Evolutionary conservation across 1,140 invertebrate genomes (phyloP).

Genomic region (Philaenus spumarius): DNA sequence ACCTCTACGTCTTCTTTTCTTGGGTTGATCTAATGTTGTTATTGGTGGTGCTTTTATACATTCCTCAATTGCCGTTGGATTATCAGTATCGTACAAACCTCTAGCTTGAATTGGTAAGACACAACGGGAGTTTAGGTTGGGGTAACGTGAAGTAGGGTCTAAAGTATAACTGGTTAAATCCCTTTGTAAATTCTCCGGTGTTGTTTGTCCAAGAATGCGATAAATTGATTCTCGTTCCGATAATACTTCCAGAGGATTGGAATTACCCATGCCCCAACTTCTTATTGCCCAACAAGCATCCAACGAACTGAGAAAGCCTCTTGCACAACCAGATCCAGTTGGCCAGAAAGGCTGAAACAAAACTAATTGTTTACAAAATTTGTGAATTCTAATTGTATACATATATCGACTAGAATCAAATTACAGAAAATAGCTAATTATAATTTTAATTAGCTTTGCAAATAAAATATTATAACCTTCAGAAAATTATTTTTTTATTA

Average conservation of each 20-base stretch:
- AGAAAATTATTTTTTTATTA: too few relatives aligned
- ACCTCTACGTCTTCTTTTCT: constrained; percentile 60
- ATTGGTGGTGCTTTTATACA: constrained; percentile 36
- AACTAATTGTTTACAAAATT: too few relatives aligned
- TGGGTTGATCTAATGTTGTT: constrained; percentile 43
- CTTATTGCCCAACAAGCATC: constrained; percentile 95
- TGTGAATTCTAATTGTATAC: too few relatives aligned
- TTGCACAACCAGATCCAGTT: constrained; percentile 93
- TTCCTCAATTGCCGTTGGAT: constrained; percentile 43
- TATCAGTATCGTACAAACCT: constrained; percentile 53
- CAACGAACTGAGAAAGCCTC: constrained; percentile 92
- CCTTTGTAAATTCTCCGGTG: constrained; percentile 89
- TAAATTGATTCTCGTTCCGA: constrained; percentile 95
- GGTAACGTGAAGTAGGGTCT: constrained; percentile 76
- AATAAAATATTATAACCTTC: too few relatives aligned
- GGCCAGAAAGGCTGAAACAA: constrained; percentile 89
- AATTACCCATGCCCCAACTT: constrained; percentile 63
- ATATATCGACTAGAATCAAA: too few relatives aligned
- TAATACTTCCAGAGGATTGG: constrained; percentile 71
- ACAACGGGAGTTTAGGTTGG: constrained; percentile 45
- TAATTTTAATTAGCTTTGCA: too few relatives aligned
- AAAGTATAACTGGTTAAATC: constrained; percentile 83
- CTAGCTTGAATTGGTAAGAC: constrained; percentile 60
- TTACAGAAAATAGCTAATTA: too few relatives aligned
- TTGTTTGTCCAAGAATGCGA: constrained; percentile 82